Base-by-base conservation (phyloP, 2,888 invertebrate species). In the Sceliomorpha sp. region DNA sequence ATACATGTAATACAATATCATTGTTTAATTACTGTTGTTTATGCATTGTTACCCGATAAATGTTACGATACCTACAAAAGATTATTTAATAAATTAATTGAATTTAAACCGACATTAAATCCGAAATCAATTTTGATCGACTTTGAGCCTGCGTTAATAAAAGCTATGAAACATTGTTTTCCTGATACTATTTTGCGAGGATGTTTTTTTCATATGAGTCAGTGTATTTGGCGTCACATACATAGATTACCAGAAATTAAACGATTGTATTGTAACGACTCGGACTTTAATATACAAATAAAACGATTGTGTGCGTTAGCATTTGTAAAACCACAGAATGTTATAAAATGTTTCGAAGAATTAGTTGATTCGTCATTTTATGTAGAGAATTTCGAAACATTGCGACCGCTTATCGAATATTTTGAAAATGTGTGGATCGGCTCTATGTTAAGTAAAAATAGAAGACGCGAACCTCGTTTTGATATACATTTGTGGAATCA, bases 321-420 rank as follows among this genome's bases (percentile, higher is more conserved):
- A 29, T 29, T 29, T 29, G 29, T 29, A 6, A 34, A 34, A 34
- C 34, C n/a, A 29, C n/a, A 29, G 8, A 29, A 29, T 29, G 29
- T 29, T 5, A 29, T 29, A 9, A 8, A 29, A 29, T 29, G 29
- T 10, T 29, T 29, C 9, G 29, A 29, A 29, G 29, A 29, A 29
- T 29, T 29, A 29, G n/a, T 29, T 29, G 29, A 29, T 8, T 29
- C 29, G 29, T 29, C 29, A 29, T 29, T 29, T 29, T 29, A 29
- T 29, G 29, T 29, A 29, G 29, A 29, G 9, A 29, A 8, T 10
- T 29, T 29, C 9, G 29, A 29, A 29, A 29, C 3, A 29, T 29
- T 29, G 9, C 8, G 8, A 8, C 29, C 29, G 29, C 29, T 29
- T 29, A 29, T 29, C 29, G 8, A 29, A 29, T 29, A 29, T 29